Percentiles rank a stretch among this genome's conserved stretches.
Conservation (phyloP, 2,797 vertebrate species). For the Megaceryle alcyon region DNA sequence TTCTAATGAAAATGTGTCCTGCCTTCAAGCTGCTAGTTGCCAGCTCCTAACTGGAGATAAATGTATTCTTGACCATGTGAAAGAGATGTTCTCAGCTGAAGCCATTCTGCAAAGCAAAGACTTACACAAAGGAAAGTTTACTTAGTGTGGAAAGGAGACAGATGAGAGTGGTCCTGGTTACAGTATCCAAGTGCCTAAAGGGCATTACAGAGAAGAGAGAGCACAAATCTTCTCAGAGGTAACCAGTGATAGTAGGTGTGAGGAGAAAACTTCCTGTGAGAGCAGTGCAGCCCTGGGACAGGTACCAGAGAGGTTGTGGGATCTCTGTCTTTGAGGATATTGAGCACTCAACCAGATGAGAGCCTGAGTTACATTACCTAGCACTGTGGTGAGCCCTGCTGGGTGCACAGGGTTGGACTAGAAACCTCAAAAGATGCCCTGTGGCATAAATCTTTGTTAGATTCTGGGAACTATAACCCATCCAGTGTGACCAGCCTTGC, state of each 20-base stretch:
- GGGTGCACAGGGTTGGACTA: fast-evolving
- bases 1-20: neutral
- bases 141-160: neutral
- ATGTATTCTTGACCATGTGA: neutral
- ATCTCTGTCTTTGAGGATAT: neutral
- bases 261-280: neutral
- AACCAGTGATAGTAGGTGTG: neutral
- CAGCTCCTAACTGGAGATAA: neutral
- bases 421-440: neutral
- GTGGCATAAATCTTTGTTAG: neutral
- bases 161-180: neutral
- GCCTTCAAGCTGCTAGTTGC: neutral
- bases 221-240: neutral
- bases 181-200: neutral
- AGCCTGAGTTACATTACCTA: neutral
- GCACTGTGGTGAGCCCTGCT: neutral
- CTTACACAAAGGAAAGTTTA: neutral
- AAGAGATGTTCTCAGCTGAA: neutral
- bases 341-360: neutral
- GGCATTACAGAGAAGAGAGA: neutral
- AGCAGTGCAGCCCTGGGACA: neutral
- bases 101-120: neutral
- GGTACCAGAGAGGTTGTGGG: neutral
- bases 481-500: neutral
- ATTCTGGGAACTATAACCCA: neutral